phyloP scores from a whole-genome alignment of 2,113 vertebrate genomes.

The Gymnogyps californianus region DNA sequence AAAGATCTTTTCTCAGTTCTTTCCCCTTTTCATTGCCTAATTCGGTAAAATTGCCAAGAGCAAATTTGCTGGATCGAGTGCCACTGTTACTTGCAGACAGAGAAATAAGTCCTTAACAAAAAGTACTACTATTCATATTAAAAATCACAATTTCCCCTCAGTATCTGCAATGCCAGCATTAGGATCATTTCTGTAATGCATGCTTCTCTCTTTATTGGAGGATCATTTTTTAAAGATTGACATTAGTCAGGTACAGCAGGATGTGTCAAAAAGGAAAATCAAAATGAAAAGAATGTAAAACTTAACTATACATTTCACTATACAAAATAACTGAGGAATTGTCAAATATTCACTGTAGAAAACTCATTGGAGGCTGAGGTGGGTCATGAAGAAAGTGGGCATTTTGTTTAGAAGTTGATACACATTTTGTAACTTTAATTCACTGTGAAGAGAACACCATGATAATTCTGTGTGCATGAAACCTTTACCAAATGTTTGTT shows the following conservation, averaged over 20 bases:
- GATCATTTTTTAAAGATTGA: neutral
- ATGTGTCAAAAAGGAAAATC: neutral
- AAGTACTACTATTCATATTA: neutral
- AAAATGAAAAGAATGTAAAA: neutral
- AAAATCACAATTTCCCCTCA: neutral
- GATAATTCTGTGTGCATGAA: neutral
- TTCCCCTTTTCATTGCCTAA: neutral
- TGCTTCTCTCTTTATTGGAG: neutral
- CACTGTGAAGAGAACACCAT: neutral
- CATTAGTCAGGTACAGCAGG: neutral
- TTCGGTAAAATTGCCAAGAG: neutral
- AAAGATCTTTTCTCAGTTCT: neutral
- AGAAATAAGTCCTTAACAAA: neutral
- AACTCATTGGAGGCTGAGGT: neutral
- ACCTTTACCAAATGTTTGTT: constrained; percentile 24
- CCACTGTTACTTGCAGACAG: neutral
- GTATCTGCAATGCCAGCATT: neutral
- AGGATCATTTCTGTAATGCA: neutral
- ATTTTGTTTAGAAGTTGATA: neutral
- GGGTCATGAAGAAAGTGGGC: neutral
- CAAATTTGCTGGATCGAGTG: neutral
- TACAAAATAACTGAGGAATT: neutral
- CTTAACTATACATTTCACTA: neutral
- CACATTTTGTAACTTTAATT: neutral
- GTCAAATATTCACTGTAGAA: neutral